Percentiles rank a stretch among this genome's conserved stretches.
Conservation (phyloP, 2,113 vertebrate genomes). For the Heterocephalus glaber region DNA sequence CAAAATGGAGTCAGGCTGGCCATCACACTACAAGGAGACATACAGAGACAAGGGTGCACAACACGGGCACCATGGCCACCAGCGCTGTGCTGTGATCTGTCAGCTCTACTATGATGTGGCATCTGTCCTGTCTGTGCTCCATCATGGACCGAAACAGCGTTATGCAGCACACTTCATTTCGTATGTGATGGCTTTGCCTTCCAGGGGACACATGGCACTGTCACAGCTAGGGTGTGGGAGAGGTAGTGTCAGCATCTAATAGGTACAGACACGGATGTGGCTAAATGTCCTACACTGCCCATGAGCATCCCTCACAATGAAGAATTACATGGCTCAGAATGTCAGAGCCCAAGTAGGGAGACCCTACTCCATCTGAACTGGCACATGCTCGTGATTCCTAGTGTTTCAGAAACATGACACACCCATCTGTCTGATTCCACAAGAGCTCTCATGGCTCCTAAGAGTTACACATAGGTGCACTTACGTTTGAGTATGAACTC, state of each 20-base stretch:
- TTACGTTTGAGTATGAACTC: conserved; percentile 12
- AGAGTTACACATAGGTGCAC: not conserved
- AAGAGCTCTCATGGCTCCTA: not conserved
- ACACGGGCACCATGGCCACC: not conserved
- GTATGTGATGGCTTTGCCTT: not conserved
- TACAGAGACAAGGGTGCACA: not conserved
- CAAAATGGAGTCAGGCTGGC: too few relatives aligned
- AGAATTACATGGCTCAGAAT: not conserved
- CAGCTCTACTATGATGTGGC: not conserved
- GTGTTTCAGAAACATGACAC: not conserved
- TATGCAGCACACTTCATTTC: not conserved
- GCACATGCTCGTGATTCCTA: not conserved
- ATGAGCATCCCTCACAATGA: not conserved
- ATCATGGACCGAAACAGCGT: not conserved
- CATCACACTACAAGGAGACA: too few relatives aligned
- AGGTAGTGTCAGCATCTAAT: not conserved
- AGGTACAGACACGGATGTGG: not conserved
- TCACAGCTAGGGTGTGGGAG: not conserved
- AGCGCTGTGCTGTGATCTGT: too few relatives aligned
- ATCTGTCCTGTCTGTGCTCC: not conserved
- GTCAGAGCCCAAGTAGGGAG: not conserved
- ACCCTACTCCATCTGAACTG: not conserved
- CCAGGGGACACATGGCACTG: not conserved
- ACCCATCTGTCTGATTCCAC: not conserved
- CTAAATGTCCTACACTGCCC: not conserved